phyloP scores from a whole-genome alignment of 2,888 invertebrate species.

The Disparrhopalites patrizii region DNA sequence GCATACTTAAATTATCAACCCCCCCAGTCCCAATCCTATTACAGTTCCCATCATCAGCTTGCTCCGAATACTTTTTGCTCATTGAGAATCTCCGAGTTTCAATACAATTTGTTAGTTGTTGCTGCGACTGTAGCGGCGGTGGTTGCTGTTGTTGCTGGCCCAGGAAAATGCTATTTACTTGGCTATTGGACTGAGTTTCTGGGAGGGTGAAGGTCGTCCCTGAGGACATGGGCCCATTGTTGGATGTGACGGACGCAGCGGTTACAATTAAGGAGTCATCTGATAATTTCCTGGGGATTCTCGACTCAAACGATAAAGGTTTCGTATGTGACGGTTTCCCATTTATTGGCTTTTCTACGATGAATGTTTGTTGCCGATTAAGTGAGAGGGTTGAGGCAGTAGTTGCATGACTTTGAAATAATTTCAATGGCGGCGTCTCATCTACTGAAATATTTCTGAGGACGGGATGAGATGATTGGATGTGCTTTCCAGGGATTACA shows the following conservation, averaged over 20 bases:
- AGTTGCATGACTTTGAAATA: constrained; percentile 23
- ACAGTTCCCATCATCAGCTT: constrained; percentile 9
- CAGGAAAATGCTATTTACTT: not conserved
- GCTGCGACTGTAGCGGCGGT: not conserved
- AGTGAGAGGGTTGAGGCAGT: constrained; percentile 12
- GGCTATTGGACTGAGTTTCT: not conserved
- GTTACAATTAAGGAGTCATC: constrained; percentile 10
- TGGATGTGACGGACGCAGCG: not conserved
- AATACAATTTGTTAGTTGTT: constrained; percentile 13
- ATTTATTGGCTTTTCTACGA: constrained; percentile 39
- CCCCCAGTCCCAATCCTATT: not conserved
- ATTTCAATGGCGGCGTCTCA: constrained; percentile 31
- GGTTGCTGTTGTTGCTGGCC: constrained; percentile 1
- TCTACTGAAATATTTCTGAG: constrained; percentile 30
- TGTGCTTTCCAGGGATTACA: constrained; percentile 16
- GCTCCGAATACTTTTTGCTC: constrained; percentile 26
- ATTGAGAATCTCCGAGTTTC: constrained; percentile 37
- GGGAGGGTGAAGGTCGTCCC: not conserved
- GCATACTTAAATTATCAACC: constrained; percentile 8
- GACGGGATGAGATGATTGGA: constrained; percentile 30
- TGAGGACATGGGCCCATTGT: not conserved
- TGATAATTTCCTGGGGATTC: constrained; percentile 27
- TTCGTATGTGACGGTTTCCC: constrained; percentile 18
- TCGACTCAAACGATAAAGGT: constrained; percentile 3
- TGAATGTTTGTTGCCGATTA: constrained; percentile 42